Evolutionary conservation across 2,797 vertebrate genomes (phyloP).

Genomic region (Sebastes cheni): DNA sequence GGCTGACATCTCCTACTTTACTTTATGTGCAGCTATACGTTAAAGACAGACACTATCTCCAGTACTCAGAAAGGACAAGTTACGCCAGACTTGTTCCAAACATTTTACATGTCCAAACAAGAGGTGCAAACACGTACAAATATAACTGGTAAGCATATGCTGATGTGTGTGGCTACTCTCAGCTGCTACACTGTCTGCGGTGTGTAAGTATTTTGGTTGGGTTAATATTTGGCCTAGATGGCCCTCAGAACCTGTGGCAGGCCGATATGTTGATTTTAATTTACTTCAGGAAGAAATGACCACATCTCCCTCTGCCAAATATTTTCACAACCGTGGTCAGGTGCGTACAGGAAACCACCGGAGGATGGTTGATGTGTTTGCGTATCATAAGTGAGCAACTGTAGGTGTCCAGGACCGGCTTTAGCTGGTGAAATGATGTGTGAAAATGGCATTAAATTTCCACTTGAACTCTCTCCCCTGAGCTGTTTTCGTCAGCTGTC

Average conservation of each 20-base stretch:
- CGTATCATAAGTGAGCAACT: conserved; percentile 16
- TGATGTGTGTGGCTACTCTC: conserved; percentile 7
- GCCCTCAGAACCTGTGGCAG: conserved; percentile 49
- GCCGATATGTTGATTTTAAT: conserved; percentile 73
- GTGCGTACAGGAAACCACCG: conserved; percentile 59
- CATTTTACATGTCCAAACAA: background rate
- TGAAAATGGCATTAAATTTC: conserved; percentile 26
- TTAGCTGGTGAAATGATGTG: conserved; percentile 39
- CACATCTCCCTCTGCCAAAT: conserved; percentile 66
- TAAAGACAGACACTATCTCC: background rate
- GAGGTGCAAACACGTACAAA: background rate
- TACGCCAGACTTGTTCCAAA: background rate
- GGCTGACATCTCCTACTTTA: background rate
- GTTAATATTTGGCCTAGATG: conserved; percentile 47
- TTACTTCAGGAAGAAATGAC: conserved; percentile 67
- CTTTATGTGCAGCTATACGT: background rate
- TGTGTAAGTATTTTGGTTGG: conserved; percentile 25
- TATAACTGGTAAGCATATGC: background rate
- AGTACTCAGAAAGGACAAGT: background rate
- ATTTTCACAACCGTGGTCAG: conserved; percentile 72
- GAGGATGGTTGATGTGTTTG: conserved; percentile 33
- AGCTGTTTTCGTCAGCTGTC: conserved; percentile 13
- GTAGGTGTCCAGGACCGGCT: conserved; percentile 17
- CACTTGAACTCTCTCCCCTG: background rate
- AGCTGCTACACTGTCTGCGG: conserved; percentile 7